These are phyloP conservation scores for Arctocebus calabarensis DNA, from an alignment of 2,797 vertebrate genomes.

Conservation along the genomic window DNA sequence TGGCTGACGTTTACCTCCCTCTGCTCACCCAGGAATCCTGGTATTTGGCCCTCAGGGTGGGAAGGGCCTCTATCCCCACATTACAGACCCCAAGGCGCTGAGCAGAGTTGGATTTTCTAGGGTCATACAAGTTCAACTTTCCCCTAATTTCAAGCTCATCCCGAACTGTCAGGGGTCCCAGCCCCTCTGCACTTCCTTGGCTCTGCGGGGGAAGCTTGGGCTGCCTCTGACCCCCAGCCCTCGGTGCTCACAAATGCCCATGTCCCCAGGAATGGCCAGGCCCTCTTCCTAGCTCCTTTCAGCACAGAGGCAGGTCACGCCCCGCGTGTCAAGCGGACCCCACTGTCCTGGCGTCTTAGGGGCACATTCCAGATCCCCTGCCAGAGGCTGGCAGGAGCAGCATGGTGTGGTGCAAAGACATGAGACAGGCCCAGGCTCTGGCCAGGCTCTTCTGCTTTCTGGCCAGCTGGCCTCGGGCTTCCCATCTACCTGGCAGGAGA, in stretches of 20 bases:
- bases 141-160: neutral
- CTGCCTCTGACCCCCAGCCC: fast-evolving
- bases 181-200: fast-evolving
- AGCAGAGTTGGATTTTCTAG: neutral
- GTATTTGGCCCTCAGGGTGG: fast-evolving
- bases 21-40: too few species aligned
- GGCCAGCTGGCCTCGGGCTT: neutral
- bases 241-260: fast-evolving
- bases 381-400: neutral
- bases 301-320: neutral
- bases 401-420: neutral
- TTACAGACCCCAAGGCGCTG: fast-evolving
- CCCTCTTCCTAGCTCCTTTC: neutral
- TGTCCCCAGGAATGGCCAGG: neutral
- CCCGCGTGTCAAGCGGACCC: neutral
- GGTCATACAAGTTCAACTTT: fast-evolving
- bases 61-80: fast-evolving
- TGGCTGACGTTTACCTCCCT: too few species aligned
- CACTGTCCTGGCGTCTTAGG: neutral
- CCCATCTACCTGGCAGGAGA: neutral
- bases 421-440: fast-evolving
- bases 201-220: neutral
- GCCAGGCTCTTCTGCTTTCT: neutral
- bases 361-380: fast-evolving
- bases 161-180: fast-evolving